phyloP scores from a whole-genome alignment of 2,113 vertebrate genomes.

The Atherinomorus stipes region DNA sequence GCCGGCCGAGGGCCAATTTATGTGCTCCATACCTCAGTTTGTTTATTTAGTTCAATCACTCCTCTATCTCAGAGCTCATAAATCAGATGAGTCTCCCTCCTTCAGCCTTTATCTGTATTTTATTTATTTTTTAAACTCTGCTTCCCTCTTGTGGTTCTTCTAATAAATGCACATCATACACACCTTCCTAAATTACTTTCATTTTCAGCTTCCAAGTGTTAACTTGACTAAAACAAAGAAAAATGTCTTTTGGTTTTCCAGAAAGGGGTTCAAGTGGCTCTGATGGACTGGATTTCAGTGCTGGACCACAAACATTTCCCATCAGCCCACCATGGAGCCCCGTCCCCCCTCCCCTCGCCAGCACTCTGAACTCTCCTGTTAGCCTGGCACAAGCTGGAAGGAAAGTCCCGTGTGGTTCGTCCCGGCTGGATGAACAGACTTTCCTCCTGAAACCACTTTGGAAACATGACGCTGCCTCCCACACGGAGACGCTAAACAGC shows the following conservation, averaged over 20 bases:
- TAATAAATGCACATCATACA: too few relatives aligned
- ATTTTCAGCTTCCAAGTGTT: too few relatives aligned
- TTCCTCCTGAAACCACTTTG: constrained; percentile 46
- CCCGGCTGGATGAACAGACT: constrained; percentile 12
- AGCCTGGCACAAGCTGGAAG: constrained; percentile 20
- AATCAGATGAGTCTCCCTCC: neutral
- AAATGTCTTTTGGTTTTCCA: neutral
- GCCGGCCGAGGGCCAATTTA: too few relatives aligned
- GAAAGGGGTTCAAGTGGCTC: constrained; percentile 47
- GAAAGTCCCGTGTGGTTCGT: constrained; percentile 35
- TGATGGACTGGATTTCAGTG: constrained; percentile 62
- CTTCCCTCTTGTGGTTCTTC: constrained; percentile 33
- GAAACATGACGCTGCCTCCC: constrained; percentile 27
- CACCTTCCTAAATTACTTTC: too few relatives aligned
- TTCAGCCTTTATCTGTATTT: too few relatives aligned
- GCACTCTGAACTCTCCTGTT: constrained; percentile 38
- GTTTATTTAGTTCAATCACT: too few relatives aligned
- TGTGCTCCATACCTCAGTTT: too few relatives aligned
- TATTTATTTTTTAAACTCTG: neutral
- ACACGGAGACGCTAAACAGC: constrained; percentile 1
- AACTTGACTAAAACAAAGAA: too few relatives aligned
- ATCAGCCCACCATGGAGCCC: constrained; percentile 56
- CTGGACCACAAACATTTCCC: constrained; percentile 72
- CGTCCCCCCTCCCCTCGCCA: neutral
- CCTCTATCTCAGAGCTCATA: too few relatives aligned